phyloP scores from a whole-genome alignment of 2,113 vertebrate genomes.

The Tricholaema leucomelas region DNA sequence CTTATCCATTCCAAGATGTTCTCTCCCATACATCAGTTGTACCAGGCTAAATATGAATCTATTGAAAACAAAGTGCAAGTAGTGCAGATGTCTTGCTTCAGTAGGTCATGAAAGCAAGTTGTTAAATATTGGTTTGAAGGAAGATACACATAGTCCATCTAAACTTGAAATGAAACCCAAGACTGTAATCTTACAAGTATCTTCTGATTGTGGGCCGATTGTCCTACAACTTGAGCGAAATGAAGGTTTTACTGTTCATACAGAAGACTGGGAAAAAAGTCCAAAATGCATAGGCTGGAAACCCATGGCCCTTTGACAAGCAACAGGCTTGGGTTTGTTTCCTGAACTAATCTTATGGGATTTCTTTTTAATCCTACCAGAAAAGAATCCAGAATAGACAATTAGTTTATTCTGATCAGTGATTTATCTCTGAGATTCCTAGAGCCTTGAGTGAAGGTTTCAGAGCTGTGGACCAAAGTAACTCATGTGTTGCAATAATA shows the following conservation, averaged over 20 bases:
- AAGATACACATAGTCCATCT: neutral
- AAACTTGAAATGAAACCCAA: neutral
- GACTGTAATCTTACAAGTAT: neutral
- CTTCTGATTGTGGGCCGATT: neutral
- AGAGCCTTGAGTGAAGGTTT: neutral
- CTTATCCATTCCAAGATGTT: neutral
- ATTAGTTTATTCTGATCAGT: constrained; percentile 43
- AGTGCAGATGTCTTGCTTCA: constrained; percentile 18
- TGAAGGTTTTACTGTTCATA: neutral
- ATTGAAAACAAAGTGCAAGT: constrained; percentile 26
- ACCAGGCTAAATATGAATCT: neutral
- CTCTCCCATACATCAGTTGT: neutral
- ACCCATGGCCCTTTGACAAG: constrained; percentile 9
- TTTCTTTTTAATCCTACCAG: constrained; percentile 15
- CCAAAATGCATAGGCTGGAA: neutral
- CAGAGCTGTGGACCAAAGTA: constrained; percentile 18
- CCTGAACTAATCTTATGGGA: neutral
- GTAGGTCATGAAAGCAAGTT: neutral
- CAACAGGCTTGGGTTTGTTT: constrained; percentile 30
- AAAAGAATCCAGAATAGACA: constrained; percentile 23
- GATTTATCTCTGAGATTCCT: constrained; percentile 56
- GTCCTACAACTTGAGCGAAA: neutral
- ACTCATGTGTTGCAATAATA: constrained; percentile 43
- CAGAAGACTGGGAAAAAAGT: neutral
- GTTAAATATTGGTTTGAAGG: neutral